phyloP scores from a whole-genome alignment of 1,140 invertebrate species.

The Aphidius ervi region DNA sequence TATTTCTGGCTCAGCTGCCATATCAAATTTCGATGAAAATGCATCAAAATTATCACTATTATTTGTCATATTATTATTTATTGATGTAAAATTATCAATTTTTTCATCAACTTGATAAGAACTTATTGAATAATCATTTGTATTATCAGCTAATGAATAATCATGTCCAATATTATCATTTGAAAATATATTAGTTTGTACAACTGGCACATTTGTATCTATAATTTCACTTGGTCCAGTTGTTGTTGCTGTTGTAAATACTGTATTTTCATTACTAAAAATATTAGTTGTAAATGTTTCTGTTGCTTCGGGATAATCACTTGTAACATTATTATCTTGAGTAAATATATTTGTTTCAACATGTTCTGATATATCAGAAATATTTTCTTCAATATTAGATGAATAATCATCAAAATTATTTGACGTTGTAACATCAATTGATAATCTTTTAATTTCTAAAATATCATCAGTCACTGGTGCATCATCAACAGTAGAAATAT shows the following conservation, averaged over 20 bases:
- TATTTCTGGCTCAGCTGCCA: slow-evolving; percentile 54
- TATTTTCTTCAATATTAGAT: not conserved
- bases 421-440: slow-evolving; percentile 27
- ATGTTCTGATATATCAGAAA: not conserved
- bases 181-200: slow-evolving; percentile 27
- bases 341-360: not conserved
- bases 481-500: not conserved
- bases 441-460: slow-evolving; percentile 32
- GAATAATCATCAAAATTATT: slow-evolving; percentile 24
- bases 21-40: slow-evolving; percentile 83
- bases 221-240: not conserved
- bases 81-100: slow-evolving; percentile 36
- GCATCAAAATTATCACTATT: slow-evolving; percentile 70
- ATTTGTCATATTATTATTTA: slow-evolving; percentile 50
- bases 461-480: slow-evolving; percentile 16
- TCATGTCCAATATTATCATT: slow-evolving; percentile 38
- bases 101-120: slow-evolving; percentile 35
- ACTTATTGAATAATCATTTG: slow-evolving; percentile 25
- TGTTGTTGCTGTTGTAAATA: slow-evolving; percentile 8
- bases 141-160: slow-evolving; percentile 27
- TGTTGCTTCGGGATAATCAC: slow-evolving; percentile 11
- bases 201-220: slow-evolving; percentile 5
- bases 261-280: slow-evolving; percentile 12
- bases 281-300: slow-evolving; percentile 8
- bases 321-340: slow-evolving; percentile 4